phyloP scores from a whole-genome alignment of 1,140 invertebrate species.

The Liolophura sinensis region DNA sequence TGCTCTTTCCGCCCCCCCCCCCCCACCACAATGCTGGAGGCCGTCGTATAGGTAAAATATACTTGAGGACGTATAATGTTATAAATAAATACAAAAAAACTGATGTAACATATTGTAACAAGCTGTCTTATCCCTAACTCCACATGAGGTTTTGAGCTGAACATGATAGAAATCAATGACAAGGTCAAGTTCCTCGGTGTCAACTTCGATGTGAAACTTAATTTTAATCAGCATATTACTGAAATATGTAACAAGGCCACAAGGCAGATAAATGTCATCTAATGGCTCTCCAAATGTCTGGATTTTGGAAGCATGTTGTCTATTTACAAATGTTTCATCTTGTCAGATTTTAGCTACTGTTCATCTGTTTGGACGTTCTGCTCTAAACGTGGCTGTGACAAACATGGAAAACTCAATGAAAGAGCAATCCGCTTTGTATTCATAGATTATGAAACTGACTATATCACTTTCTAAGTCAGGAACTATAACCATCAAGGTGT shows the following conservation, averaged over 20 bases:
- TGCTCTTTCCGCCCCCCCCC: no score
- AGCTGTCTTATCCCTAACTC: no score
- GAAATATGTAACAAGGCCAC: slow-evolving; percentile 19
- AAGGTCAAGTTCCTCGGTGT: slow-evolving; percentile 19
- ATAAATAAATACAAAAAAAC: no score
- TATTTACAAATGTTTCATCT: slow-evolving; percentile 19
- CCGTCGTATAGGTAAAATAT: no score
- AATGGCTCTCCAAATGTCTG: slow-evolving; percentile 12
- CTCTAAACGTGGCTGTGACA: slow-evolving; percentile 10
- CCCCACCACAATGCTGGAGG: no score
- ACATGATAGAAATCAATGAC: slow-evolving; percentile 15
- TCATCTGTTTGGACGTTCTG: slow-evolving; percentile 18
- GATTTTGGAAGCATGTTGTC: slow-evolving; percentile 6
- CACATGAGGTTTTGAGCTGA: no score
- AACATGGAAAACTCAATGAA: slow-evolving; percentile 16
- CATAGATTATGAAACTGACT: slow-evolving; percentile 8
- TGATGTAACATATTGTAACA: no score
- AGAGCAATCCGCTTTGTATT: slow-evolving; percentile 11
- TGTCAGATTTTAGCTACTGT: slow-evolving; percentile 20
- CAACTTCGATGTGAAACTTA: slow-evolving; percentile 12
- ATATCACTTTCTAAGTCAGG: slow-evolving; percentile 7
- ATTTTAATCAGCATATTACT: slow-evolving; percentile 20
- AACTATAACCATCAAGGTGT: slow-evolving; percentile 4
- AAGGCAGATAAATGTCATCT: slow-evolving; percentile 20
- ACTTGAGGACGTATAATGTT: no score